Evolutionary conservation across 2,113 vertebrate genomes (phyloP), one percentile per base, ranked within the genome.

Genomic region (Carassius carassius): DNA sequence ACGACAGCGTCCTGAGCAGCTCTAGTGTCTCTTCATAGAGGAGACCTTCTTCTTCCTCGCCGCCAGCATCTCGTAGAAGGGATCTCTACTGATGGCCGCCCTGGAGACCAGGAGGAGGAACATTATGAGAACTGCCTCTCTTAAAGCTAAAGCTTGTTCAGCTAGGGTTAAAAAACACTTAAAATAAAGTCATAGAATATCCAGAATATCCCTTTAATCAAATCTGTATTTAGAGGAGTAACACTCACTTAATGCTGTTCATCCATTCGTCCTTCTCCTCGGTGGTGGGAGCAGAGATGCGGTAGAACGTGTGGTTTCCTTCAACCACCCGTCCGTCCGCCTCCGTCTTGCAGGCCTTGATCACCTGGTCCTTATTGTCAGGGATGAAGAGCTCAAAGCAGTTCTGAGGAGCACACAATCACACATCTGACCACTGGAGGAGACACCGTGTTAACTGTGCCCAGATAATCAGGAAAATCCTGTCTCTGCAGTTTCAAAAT

Each of bases 231-330:
- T 41, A 8, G 62, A 14, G 2, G 13, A 65, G 13, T 14, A n/a
- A 12, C 41, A 37, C 94, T 93, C 91, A 99, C 98, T 96, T 98
- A 89, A 99, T 98, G 92, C 97, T 97, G 87, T 99, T 99, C 77
- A 99, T 98, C 98, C 98, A 99, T 86, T 97, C 97, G 0, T 99
- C 98, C 91, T 99, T 98, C 86, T 99, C 98, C 83, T 99, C 97
- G 0, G 95, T 89, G 0, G 96, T 97, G 35, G 97, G 97, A 5
- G 98, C 98, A 0, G 98, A 99, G 90, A 99, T 99, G 5, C 97
- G 96, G 88, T 99, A 99, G 85, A 99, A 97, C 0, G 96, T 99
- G 92, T 99, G 98, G 92, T 99, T 99, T 6, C 98, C 98, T 87
- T 99, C 98, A 32, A 99, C 98, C 19, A 99, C 98, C 0, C 98